These are phyloP conservation scores for Thaleichthys pacificus DNA, from an alignment of 2,797 vertebrate genomes.

Conservation along the genomic window DNA sequence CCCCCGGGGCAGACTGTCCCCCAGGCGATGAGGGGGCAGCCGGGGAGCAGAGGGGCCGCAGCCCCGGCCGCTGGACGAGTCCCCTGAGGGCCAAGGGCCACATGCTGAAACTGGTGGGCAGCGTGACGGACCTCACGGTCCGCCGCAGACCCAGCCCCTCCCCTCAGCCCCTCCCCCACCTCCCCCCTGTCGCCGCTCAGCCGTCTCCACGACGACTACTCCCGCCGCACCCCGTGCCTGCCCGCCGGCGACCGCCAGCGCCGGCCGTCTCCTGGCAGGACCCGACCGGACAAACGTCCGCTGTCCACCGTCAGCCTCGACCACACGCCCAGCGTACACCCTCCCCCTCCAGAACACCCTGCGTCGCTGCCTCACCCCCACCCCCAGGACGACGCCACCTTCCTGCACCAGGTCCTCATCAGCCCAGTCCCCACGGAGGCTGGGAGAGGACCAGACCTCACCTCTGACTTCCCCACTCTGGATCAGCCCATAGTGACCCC, in stretches of 20 bases:
- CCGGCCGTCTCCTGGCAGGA: slow-evolving; percentile 59
- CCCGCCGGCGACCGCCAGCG: slow-evolving; percentile 72
- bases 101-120: slow-evolving; percentile 85
- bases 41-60: slow-evolving; percentile 67
- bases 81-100: slow-evolving; percentile 78
- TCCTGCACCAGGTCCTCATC: slow-evolving; percentile 43
- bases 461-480: slow-evolving; percentile 18
- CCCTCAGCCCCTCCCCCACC: slow-evolving; percentile 44
- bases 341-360: slow-evolving; percentile 23
- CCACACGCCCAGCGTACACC: slow-evolving; percentile 22
- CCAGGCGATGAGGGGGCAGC: slow-evolving; percentile 71
- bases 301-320: slow-evolving; percentile 12
- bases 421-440: slow-evolving; percentile 30
- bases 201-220: slow-evolving; percentile 92
- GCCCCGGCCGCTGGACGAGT: slow-evolving; percentile 66
- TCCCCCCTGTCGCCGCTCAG: slow-evolving; percentile 71
- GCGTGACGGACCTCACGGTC: slow-evolving; percentile 79
- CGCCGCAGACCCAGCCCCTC: slow-evolving; percentile 65
- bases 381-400: slow-evolving; percentile 13
- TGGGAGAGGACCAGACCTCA: slow-evolving; percentile 23
- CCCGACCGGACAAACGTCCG: slow-evolving; percentile 26
- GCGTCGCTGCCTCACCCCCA: slow-evolving; percentile 50
- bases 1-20: slow-evolving; percentile 52
- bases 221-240: slow-evolving; percentile 81
- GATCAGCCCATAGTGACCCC: slow-evolving; percentile 24